Base-by-base conservation (phyloP, 2,888 invertebrate species). In the Drosophila mayaguana region DNA sequence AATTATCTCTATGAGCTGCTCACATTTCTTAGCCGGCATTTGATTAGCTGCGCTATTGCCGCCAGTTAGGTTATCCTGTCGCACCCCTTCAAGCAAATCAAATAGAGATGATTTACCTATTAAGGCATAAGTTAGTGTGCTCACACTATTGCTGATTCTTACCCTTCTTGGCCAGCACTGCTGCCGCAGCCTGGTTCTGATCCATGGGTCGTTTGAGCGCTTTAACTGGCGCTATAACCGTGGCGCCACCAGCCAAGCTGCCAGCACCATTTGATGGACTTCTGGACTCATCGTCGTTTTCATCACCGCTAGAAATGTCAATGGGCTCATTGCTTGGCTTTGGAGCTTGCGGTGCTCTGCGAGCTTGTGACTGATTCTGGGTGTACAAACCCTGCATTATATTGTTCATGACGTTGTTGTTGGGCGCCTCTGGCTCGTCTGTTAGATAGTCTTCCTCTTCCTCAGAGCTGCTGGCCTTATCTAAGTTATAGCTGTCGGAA, bases 241-340 rank as follows among this genome's bases (percentile, higher is more conserved):
- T 9, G 1, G 34, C 14, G 8, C 43, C 42, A 14, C 63, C 51
- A 20, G 48, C 22, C 7, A 22, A 28, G 14, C n/a, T 50, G 25
- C 54, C 25, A 14, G 66, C 60, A 2, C 88, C 88, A 61, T 84
- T 85, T 18, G 71, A 36, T 16, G 72, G 68, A 14, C 68, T 75
- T 1, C n/a, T 43, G 28, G 73, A 62, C 7, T 94, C 91, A 70
- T 94, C 94, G 64, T 94, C 95, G 78, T 95, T 95, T 51, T 95
- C 94, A 82, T 96, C 96, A 87, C 96, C 96, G 90, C 96, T 96
- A 89, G 96, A 96, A 77, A 97, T 97, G 88, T 96, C 96, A 83
- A 97, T 95, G 60, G 96, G 92, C 91, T 97, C 96, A 48, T 81
- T 88, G 46, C 80, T 75, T 4, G 75, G 54, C 22, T 82, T 75